Conservation (phyloP, 2,113 vertebrate genomes). For the Ceyx melanurus region DNA sequence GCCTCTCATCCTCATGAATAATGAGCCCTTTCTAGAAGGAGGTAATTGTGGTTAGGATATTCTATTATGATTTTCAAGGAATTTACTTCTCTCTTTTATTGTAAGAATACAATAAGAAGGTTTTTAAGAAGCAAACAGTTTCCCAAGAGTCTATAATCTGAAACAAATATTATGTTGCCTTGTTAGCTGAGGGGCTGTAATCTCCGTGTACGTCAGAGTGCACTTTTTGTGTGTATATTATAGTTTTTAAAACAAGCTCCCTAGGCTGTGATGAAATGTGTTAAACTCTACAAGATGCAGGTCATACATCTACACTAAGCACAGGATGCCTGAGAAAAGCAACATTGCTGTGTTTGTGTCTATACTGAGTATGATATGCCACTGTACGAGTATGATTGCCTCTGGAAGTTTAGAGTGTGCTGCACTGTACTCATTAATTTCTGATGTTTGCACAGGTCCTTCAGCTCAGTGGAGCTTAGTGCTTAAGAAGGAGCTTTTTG, state of each 20-base stretch:
- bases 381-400: background rate
- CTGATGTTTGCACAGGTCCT: background rate
- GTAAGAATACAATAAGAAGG: background rate
- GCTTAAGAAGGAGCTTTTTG: background rate
- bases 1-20: background rate
- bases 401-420: background rate
- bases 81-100: background rate
- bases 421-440: background rate
- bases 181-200: background rate
- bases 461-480: background rate
- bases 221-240: background rate
- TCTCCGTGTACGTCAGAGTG: background rate
- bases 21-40: background rate
- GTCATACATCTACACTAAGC: background rate
- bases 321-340: background rate
- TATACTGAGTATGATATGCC: background rate
- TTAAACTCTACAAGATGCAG: background rate
- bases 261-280: background rate
- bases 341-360: background rate
- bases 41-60: background rate
- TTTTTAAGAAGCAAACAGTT: background rate
- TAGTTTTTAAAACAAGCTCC: background rate
- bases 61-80: background rate
- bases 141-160: background rate
- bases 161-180: background rate